Percentiles rank a stretch among this genome's conserved stretches.
Conservation (phyloP, 2,888 invertebrate genomes). For the Malacosoma neustria region DNA sequence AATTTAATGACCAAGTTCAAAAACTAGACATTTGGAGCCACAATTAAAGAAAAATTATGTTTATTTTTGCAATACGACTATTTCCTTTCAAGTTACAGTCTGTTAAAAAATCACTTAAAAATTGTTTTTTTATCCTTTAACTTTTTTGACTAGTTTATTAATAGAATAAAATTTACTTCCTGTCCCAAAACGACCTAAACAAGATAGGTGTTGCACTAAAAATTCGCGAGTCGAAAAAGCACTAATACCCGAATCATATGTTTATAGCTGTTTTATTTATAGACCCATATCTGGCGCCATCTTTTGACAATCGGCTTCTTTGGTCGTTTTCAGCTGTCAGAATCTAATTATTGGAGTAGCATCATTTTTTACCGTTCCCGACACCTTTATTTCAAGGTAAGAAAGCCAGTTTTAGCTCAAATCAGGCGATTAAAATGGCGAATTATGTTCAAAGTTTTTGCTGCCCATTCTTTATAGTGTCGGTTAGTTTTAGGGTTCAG, state of each 20-base stretch:
- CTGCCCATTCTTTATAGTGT: conserved; percentile 54
- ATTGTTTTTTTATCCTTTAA: too few species aligned
- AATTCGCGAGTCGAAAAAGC: neutral
- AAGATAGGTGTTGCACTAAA: too few species aligned
- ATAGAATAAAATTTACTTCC: too few species aligned
- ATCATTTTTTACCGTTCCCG: neutral
- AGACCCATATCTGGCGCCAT: conserved; percentile 55
- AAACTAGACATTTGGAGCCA: too few species aligned
- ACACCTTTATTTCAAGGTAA: neutral
- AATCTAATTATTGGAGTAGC: conserved; percentile 51
- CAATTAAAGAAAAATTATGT: too few species aligned
- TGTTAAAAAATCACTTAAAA: too few species aligned
- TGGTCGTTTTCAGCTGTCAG: conserved; percentile 64
- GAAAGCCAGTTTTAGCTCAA: neutral
- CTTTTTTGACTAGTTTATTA: too few species aligned
- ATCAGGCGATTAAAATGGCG: conserved; percentile 7
- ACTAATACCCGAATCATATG: conserved; percentile 24
- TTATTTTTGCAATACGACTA: too few species aligned
- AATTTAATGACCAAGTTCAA: too few species aligned
- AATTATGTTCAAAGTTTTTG: conserved; percentile 44
- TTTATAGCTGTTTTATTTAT: conserved; percentile 56
- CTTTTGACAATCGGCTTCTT: conserved; percentile 69
- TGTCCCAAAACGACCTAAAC: too few species aligned
- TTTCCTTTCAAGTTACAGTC: too few species aligned
- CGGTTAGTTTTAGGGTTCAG: conserved; percentile 13